These are phyloP conservation scores for Patagioenas fasciata DNA, from an alignment of 2,113 vertebrate genomes.

Conservation along the genomic window DNA sequence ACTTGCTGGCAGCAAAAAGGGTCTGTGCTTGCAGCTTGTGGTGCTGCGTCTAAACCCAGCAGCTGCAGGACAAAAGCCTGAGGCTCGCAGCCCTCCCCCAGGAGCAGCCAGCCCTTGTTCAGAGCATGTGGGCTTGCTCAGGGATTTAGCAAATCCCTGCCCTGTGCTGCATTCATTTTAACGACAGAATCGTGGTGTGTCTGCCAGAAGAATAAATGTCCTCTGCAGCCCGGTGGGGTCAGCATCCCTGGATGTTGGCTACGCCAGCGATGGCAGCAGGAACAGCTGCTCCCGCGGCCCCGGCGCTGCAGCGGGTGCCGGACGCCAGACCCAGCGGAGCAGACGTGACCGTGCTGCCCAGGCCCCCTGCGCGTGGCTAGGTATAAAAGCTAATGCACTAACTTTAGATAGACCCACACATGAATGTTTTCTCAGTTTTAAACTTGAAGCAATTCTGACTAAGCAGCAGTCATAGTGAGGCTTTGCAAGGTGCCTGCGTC, in stretches of 20 bases:
- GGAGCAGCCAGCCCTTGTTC: background rate
- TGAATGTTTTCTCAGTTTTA: slow-evolving; percentile 74
- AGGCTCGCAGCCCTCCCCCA: background rate
- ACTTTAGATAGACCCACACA: slow-evolving; percentile 47
- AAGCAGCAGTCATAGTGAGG: slow-evolving; percentile 40
- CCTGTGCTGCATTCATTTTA: background rate
- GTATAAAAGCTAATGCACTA: slow-evolving; percentile 58
- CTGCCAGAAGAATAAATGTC: background rate
- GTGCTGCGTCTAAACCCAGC: background rate
- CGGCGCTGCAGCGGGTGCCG: background rate
- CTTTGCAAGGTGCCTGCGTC: slow-evolving; percentile 36
- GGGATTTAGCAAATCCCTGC: slow-evolving; percentile 23
- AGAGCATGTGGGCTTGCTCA: background rate
- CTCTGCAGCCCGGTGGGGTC: background rate
- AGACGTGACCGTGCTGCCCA: background rate
- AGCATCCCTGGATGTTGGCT: background rate
- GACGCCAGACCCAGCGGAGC: background rate
- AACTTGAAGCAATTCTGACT: slow-evolving; percentile 76
- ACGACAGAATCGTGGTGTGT: background rate
- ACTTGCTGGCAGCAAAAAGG: background rate
- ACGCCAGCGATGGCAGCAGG: background rate
- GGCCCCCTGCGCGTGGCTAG: background rate
- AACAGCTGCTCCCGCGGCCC: background rate
- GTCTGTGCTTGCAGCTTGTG: background rate
- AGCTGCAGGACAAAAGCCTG: slow-evolving; percentile 2